A percentile compares a stretch with the other conserved stretches of the same genome.
phyloP scores from a whole-genome alignment of 2,888 invertebrate genomes.

The Odontocerum albicorne region DNA sequence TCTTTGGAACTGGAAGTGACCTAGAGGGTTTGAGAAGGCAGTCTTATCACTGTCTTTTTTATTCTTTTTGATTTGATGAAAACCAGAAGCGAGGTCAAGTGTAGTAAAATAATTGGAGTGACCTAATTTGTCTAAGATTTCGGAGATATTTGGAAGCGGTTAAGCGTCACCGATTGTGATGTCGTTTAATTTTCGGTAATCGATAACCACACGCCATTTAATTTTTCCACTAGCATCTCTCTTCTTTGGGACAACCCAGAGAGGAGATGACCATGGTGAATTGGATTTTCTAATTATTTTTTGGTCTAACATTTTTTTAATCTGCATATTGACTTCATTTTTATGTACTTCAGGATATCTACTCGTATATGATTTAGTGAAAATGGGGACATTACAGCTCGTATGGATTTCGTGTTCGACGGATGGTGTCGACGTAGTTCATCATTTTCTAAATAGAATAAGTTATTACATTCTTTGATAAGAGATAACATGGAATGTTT shows the following conservation, averaged over 20 bases:
- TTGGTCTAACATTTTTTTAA: constrained; percentile 38
- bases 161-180: constrained; percentile 25
- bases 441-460: constrained; percentile 39
- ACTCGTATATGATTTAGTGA: constrained; percentile 39
- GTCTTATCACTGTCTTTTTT: constrained; percentile 35
- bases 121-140: constrained; percentile 39
- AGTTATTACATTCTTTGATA: constrained; percentile 29
- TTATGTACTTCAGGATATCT: constrained; percentile 40
- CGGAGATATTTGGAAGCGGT: constrained; percentile 32
- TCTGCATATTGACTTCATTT: constrained; percentile 39
- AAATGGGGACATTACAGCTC: constrained; percentile 35
- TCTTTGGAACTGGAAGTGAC: constrained; percentile 38
- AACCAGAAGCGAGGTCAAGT: constrained; percentile 40
- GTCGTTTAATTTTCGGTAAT: constrained; percentile 36
- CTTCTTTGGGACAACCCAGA: constrained; percentile 32
- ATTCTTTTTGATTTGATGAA: constrained; percentile 41
- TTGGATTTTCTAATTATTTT: constrained; percentile 38
- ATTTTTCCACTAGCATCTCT: constrained; percentile 25
- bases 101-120: constrained; percentile 38
- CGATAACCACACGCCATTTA: constrained; percentile 39
- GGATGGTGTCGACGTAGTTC: constrained; percentile 36
- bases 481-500: constrained; percentile 35
- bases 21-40: constrained; percentile 37
- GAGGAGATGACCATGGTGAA: constrained; percentile 32
- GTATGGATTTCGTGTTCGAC: constrained; percentile 38